phyloP scores from a whole-genome alignment of 2,113 vertebrate species.

The Mixornis gularis region DNA sequence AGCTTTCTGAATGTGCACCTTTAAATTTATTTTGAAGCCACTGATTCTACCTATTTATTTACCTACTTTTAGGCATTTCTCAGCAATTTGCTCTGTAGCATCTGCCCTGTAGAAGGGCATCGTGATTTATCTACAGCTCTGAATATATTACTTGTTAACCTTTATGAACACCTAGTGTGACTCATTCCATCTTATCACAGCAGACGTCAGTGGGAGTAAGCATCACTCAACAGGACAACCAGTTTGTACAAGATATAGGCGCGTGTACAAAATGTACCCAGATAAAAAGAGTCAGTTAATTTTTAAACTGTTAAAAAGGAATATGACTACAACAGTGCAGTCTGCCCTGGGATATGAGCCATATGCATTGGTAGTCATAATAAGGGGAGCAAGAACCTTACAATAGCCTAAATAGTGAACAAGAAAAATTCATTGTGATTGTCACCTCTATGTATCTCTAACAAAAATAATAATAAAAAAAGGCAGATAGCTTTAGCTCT shows the following conservation, averaged over 20 bases:
- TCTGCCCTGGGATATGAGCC: background rate
- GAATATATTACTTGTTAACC: slow-evolving; percentile 64
- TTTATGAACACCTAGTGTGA: slow-evolving; percentile 62
- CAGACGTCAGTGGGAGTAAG: slow-evolving; percentile 56
- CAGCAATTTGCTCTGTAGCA: slow-evolving; percentile 15
- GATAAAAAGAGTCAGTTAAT: slow-evolving; percentile 14
- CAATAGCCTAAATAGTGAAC: background rate
- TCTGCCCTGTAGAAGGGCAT: slow-evolving; percentile 39
- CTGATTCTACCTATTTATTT: slow-evolving; percentile 30
- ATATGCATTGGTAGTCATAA: background rate
- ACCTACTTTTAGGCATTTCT: slow-evolving; percentile 36
- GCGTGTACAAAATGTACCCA: slow-evolving; percentile 2
- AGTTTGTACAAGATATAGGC: slow-evolving; percentile 9
- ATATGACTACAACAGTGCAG: background rate
- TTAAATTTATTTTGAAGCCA: slow-evolving; percentile 9
- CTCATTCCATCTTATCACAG: slow-evolving; percentile 61
- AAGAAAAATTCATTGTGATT: background rate
- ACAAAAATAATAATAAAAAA: background rate
- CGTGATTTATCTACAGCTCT: slow-evolving; percentile 42
- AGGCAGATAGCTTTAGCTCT: background rate
- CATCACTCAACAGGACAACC: slow-evolving; percentile 49
- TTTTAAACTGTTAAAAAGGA: background rate
- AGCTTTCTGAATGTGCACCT: background rate
- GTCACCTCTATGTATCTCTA: background rate
- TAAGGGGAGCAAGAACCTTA: background rate